phyloP scores from a whole-genome alignment of 2,888 invertebrate genomes.

The Coleophora deauratella region DNA sequence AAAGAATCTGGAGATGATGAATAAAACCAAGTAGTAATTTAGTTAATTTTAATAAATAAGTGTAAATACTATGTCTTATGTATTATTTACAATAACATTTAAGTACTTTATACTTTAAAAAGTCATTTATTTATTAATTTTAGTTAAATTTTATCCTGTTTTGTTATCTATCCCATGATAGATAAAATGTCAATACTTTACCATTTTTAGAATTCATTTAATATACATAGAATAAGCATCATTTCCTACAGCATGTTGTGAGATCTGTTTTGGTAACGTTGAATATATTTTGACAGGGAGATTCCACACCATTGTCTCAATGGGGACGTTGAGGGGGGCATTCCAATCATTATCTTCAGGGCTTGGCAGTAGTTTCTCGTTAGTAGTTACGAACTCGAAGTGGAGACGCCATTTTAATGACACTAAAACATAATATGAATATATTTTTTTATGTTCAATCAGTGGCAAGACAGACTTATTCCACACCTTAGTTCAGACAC shows the following conservation, averaged over 20 bases:
- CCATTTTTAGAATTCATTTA: conserved; percentile 21
- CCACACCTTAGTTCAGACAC: too few species aligned
- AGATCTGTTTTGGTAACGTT: conserved; percentile 88
- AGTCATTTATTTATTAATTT: too few species aligned
- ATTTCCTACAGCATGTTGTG: conserved; percentile 74
- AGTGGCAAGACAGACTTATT: too few species aligned
- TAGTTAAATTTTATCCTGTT: too few species aligned
- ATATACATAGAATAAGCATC: conserved; percentile 59
- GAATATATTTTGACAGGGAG: conserved; percentile 95
- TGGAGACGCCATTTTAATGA: conserved; percentile 94
- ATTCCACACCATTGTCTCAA: conserved; percentile 99
- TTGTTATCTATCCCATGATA: too few species aligned
- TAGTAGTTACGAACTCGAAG: conserved; percentile 96
- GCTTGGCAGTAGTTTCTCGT: conserved; percentile 77
- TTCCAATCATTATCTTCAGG: conserved; percentile 80
- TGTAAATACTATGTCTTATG: conserved; percentile 4
- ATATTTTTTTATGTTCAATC: too few species aligned
- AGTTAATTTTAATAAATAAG: conserved; percentile 10
- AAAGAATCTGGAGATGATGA: conserved; percentile 76
- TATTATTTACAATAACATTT: conserved; percentile 5
- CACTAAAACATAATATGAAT: conserved; percentile 71
- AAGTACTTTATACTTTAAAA: too few species aligned
- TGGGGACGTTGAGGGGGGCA: conserved; percentile 88
- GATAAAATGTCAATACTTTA: neutral
- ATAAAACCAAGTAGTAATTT: conserved; percentile 14